Percentiles rank a stretch among this genome's conserved stretches.
These are phyloP conservation scores for Drosophila bifasciata DNA, from an alignment of 1,140 invertebrate species.

Conservation along the genomic window DNA sequence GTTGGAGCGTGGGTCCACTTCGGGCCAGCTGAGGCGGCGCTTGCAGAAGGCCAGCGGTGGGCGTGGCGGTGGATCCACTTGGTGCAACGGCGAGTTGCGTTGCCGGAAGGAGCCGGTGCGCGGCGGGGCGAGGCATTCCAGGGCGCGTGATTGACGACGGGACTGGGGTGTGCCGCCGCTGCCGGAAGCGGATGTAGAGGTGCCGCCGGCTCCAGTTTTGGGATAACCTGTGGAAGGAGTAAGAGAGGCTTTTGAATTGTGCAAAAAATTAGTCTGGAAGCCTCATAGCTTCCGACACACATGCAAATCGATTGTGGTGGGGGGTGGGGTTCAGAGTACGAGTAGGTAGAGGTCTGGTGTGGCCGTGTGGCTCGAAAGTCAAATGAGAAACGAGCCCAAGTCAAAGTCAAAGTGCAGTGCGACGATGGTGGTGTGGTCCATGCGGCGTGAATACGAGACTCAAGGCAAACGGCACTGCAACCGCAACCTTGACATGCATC, in stretches of 20 bases:
- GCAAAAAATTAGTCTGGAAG: not conserved
- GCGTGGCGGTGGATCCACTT: slow-evolving; percentile 86
- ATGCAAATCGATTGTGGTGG: slow-evolving; percentile 23
- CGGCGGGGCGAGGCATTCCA: slow-evolving; percentile 87
- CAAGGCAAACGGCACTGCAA: slow-evolving; percentile 48
- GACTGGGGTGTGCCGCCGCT: slow-evolving; percentile 61
- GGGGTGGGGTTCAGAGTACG: not conserved
- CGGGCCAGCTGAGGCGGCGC: slow-evolving; percentile 90
- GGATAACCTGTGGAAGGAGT: slow-evolving; percentile 66
- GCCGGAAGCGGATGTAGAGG: slow-evolving; percentile 39
- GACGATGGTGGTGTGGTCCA: slow-evolving; percentile 42
- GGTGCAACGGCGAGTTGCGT: slow-evolving; percentile 80
- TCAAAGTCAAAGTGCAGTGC: slow-evolving; percentile 63
- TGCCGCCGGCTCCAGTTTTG: slow-evolving; percentile 73
- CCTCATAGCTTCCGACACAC: slow-evolving; percentile 9
- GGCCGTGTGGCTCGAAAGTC: not conserved
- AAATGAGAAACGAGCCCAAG: slow-evolving; percentile 36
- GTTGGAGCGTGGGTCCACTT: slow-evolving; percentile 91
- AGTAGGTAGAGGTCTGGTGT: not conserved
- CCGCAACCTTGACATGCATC: slow-evolving; percentile 79
- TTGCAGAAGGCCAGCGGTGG: slow-evolving; percentile 89
- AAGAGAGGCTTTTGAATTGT: not conserved
- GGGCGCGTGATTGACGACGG: slow-evolving; percentile 85
- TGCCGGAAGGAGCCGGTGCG: slow-evolving; percentile 87
- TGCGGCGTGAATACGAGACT: slow-evolving; percentile 42